Evolutionary conservation across 2,888 invertebrate species (phyloP).

Genomic region (Drosophila macrospina): DNA sequence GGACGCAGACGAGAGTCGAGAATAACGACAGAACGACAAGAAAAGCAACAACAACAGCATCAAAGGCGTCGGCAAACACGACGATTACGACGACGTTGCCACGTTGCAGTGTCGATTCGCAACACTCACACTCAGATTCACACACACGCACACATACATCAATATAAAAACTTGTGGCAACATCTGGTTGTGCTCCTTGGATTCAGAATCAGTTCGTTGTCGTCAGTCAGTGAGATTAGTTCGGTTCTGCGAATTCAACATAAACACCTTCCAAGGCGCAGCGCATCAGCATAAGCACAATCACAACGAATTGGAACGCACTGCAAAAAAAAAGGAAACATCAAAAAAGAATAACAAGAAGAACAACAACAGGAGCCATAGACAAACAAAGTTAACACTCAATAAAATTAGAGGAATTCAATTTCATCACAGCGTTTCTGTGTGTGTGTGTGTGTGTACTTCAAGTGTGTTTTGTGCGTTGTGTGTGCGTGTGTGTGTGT

Average conservation of each 20-base stretch:
- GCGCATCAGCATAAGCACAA: conserved; percentile 20
- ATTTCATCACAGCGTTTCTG: conserved; percentile 30
- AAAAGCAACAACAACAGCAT: conserved; percentile 14
- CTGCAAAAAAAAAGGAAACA: conserved; percentile 27
- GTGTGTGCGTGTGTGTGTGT: conserved; percentile 25
- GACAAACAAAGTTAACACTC: conserved; percentile 10
- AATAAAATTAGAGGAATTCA: conserved; percentile 38
- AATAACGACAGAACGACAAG: conserved; percentile 15
- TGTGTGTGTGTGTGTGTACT: conserved; percentile 23
- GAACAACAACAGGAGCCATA: conserved; percentile 5
- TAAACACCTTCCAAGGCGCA: conserved; percentile 50
- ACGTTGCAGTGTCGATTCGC: conserved; percentile 69
- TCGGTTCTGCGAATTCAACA: conserved; percentile 60
- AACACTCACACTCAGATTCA: conserved; percentile 9
- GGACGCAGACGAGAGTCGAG: conserved; percentile 29
- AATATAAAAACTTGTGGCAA: conserved; percentile 68
- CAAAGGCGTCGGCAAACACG: conserved; percentile 51
- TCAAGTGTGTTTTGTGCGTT: conserved; percentile 23
- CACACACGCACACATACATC: conserved; percentile 21
- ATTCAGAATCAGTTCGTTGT: conserved; percentile 80
- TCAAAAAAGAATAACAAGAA: conserved; percentile 3
- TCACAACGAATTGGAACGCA: conserved; percentile 58
- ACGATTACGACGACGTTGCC: conserved; percentile 56
- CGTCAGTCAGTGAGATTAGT: conserved; percentile 81
- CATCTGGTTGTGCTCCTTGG: conserved; percentile 84